Conservation (phyloP, 2,888 invertebrate species). For the Yponomeuta malinellus region DNA sequence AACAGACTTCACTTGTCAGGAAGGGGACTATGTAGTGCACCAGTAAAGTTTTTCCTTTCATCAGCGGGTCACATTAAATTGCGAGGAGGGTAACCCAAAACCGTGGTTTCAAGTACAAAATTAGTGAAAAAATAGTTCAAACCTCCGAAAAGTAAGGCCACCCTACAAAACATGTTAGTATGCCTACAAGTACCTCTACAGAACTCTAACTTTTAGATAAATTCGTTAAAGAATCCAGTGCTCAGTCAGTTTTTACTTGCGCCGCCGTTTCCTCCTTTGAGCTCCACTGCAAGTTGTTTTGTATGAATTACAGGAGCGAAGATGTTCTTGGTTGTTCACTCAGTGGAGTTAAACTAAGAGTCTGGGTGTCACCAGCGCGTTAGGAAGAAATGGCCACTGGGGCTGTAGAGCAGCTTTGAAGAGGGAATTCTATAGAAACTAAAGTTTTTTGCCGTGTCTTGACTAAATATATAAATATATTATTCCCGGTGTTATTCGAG, state of each 20-base stretch:
- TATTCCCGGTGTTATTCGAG: too few relatives aligned
- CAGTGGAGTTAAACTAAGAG: not conserved
- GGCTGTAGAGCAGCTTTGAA: not conserved
- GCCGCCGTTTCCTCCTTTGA: not conserved
- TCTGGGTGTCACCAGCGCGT: not conserved
- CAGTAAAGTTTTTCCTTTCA: too few relatives aligned
- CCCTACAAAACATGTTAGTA: not conserved
- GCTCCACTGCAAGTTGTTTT: not conserved
- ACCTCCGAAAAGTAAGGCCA: not conserved
- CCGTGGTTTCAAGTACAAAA: too few relatives aligned
- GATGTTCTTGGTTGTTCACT: not conserved
- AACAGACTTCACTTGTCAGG: too few relatives aligned
- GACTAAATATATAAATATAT: not conserved
- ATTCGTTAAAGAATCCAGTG: slow-evolving; percentile 1
- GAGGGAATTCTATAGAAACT: not conserved
- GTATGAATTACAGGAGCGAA: not conserved
- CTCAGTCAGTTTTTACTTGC: not conserved
- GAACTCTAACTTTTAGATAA: not conserved
- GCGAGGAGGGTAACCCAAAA: too few relatives aligned
- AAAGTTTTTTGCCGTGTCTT: not conserved
- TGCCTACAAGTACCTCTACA: not conserved
- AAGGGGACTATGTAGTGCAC: too few relatives aligned
- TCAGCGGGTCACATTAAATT: too few relatives aligned
- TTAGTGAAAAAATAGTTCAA: too few relatives aligned
- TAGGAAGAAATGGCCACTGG: not conserved